These are phyloP conservation scores for Amphibalanus amphitrite DNA, from an alignment of 1,140 invertebrate species.

Conservation along the genomic window DNA sequence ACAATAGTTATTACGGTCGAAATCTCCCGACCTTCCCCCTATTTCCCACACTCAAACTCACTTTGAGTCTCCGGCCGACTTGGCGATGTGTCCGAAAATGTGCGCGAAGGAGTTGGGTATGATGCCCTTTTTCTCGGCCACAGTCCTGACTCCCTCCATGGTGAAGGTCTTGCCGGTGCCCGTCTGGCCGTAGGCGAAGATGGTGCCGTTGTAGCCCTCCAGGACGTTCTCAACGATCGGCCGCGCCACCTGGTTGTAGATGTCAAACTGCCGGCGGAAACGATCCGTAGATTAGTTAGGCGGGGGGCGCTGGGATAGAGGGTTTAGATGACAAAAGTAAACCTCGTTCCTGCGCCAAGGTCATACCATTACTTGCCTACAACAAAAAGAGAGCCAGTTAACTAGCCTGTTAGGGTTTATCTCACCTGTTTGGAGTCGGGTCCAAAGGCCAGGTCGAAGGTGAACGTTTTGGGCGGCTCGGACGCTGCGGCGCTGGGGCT, in stretches of 20 bases:
- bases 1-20: conserved; percentile 5
- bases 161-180: conserved; percentile 60
- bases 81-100: conserved; percentile 54
- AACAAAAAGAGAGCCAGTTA: too few relatives aligned
- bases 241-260: conserved; percentile 39
- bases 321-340: conserved; percentile 44
- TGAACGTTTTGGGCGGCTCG: conserved; percentile 54
- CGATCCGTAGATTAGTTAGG: too few relatives aligned
- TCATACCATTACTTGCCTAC: too few relatives aligned
- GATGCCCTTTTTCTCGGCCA: conserved; percentile 70
- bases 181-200: too few relatives aligned
- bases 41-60: conserved; percentile 19
- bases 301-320: conserved; percentile 58
- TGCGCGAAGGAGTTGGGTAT: conserved; percentile 62
- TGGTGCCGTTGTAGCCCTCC: too few relatives aligned
- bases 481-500: conserved; percentile 17
- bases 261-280: not conserved
- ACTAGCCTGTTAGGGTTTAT: not conserved
- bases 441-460: conserved; percentile 42
- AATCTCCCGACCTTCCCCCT: too few relatives aligned
- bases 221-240: conserved; percentile 55
- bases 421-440: conserved; percentile 29
- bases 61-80: conserved; percentile 49
- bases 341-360: too few relatives aligned
- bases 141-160: conserved; percentile 51